phyloP scores from a whole-genome alignment of 2,888 invertebrate genomes.

The Mesorhabditis belari region DNA sequence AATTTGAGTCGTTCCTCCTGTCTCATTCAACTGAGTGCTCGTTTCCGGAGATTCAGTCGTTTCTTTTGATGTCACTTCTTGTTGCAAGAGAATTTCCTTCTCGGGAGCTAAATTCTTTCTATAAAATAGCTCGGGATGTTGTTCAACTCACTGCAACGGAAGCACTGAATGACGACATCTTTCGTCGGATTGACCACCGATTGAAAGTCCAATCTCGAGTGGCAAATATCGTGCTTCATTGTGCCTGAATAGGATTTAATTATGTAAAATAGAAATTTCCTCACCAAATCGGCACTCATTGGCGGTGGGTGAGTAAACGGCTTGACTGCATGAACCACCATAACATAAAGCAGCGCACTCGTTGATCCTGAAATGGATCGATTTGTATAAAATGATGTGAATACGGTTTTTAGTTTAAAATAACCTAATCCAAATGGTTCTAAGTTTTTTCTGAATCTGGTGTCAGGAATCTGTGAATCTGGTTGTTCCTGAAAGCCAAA shows the following conservation, averaged over 20 bases:
- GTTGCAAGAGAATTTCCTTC: too few species aligned
- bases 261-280: not conserved
- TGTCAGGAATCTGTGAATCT: too few species aligned
- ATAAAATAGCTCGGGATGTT: not conserved
- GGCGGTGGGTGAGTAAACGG: slow-evolving; percentile 35
- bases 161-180: slow-evolving; percentile 40
- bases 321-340: slow-evolving; percentile 41
- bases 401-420: too few species aligned
- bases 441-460: not conserved
- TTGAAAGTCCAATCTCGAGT: slow-evolving; percentile 12
- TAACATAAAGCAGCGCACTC: slow-evolving; percentile 48
- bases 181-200: slow-evolving; percentile 15
- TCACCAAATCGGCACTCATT: slow-evolving; percentile 29
- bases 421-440: not conserved
- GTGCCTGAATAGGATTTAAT: not conserved
- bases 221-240: slow-evolving; percentile 15
- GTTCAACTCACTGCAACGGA: slow-evolving; percentile 41
- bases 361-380: slow-evolving; percentile 33
- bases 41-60: too few species aligned
- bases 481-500: too few species aligned
- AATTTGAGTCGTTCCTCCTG: too few species aligned
- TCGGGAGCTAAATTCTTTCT: too few species aligned
- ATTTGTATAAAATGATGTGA: not conserved
- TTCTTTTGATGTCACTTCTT: too few species aligned
- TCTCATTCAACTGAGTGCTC: too few species aligned